A percentile compares a stretch with the other conserved stretches of the same genome.
Conservation (phyloP, 2,113 vertebrate species). For the Murina feae region DNA sequence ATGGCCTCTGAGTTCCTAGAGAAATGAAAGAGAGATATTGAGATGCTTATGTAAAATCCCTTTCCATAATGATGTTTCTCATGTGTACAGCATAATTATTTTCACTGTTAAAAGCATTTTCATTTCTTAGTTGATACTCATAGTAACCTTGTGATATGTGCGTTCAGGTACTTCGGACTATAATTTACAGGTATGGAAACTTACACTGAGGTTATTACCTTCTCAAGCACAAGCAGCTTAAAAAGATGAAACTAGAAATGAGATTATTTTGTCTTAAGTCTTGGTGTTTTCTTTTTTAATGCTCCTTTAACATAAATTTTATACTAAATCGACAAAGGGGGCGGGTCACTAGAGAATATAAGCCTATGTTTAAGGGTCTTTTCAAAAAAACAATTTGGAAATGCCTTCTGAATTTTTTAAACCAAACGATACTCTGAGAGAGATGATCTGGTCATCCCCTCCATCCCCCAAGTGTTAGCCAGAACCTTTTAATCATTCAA, state of each 20-base stretch:
- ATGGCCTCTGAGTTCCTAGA: background rate
- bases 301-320: conserved; percentile 6
- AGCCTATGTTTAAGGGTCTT: background rate
- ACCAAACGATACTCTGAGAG: background rate
- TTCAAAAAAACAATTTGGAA: background rate
- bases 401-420: conserved; percentile 29
- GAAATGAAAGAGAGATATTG: background rate
- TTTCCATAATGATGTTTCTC: background rate
- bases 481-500: conserved; percentile 66
- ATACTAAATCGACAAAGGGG: background rate
- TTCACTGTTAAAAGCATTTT: background rate
- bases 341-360: background rate
- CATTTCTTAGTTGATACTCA: background rate
- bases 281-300: background rate
- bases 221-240: background rate
- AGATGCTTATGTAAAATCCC: background rate
- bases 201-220: background rate
- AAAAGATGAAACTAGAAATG: background rate
- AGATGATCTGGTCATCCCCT: conserved; percentile 35
- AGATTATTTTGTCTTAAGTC: background rate
- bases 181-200: background rate
- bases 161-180: background rate
- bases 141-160: background rate
- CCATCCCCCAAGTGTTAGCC: background rate
- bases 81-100: background rate